A percentile compares a stretch with the other conserved stretches of the same genome.
Evolutionary conservation across 2,888 invertebrate genomes (phyloP).

Genomic region (Sisyra terminalis): DNA sequence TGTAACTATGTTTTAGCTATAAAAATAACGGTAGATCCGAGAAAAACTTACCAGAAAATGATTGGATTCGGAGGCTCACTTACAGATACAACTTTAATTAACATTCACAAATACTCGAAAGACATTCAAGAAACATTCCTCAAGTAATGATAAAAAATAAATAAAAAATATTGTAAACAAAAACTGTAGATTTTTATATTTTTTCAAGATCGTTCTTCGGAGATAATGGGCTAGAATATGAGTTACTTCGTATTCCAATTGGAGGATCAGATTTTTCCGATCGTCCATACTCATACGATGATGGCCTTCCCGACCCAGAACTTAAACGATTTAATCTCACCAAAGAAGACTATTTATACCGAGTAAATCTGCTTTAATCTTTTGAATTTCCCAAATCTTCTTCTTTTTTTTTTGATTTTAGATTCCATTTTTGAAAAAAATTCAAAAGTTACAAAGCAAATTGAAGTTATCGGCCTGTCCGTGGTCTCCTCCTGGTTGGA

Average conservation of each 20-base stretch:
- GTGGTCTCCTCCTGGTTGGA: conserved; percentile 35
- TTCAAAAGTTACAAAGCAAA: conserved; percentile 15
- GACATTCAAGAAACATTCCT: not conserved
- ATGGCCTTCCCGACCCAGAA: conserved; percentile 31
- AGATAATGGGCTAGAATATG: conserved; percentile 55
- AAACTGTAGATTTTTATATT: too few species aligned
- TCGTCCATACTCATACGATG: conserved; percentile 64
- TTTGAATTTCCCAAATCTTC: too few species aligned
- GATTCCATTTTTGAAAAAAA: conserved; percentile 20
- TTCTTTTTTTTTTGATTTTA: too few species aligned
- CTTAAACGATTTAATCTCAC: conserved; percentile 50
- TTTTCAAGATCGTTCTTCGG: conserved; percentile 45
- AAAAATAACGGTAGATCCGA: too few species aligned
- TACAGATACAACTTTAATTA: conserved; percentile 48
- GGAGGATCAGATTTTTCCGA: conserved; percentile 79
- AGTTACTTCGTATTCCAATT: conserved; percentile 64
- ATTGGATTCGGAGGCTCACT: conserved; percentile 76
- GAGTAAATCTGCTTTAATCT: conserved; percentile 28
- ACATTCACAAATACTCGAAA: conserved; percentile 22
- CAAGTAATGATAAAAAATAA: too few species aligned
- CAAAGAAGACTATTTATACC: conserved; percentile 48
- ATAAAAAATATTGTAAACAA: too few species aligned
- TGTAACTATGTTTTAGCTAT: too few species aligned
- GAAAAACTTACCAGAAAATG: too few species aligned
- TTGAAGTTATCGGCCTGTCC: conserved; percentile 31